A percentile compares a stretch with the other conserved stretches of the same genome.
Conservation (phyloP, 2,113 vertebrate genomes). For the Campylorhamphus procurvoides region DNA sequence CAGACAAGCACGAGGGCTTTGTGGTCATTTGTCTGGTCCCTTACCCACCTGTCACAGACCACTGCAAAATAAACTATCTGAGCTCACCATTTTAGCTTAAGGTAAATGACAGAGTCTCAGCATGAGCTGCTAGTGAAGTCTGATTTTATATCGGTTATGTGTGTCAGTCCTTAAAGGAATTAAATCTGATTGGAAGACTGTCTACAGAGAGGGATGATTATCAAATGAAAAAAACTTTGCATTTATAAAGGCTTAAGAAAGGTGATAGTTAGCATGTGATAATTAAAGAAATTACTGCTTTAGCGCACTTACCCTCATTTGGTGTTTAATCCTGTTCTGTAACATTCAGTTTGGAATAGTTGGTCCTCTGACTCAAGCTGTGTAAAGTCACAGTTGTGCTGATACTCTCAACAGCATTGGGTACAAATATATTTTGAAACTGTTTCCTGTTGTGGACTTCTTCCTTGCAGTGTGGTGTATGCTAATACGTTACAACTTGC, state of each 20-base stretch:
- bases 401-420: background rate
- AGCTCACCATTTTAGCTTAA: background rate
- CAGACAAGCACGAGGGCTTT: background rate
- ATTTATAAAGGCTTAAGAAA: background rate
- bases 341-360: background rate
- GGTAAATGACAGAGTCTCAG: background rate
- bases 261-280: background rate
- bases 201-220: background rate
- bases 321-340: background rate
- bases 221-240: background rate
- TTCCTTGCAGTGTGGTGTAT: background rate
- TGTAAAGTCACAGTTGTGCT: background rate
- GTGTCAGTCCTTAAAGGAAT: background rate
- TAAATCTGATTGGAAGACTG: background rate
- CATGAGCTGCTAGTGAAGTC: background rate
- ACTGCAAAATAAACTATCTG: background rate
- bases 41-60: background rate
- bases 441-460: conserved; percentile 4
- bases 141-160: background rate
- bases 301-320: background rate
- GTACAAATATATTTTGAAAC: background rate
- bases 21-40: background rate
- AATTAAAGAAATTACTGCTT: background rate
- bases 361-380: background rate
- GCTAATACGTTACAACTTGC: conserved; percentile 19